These are phyloP conservation scores for Willisornis vidua DNA, from an alignment of 2,113 vertebrate species.

Conservation along the genomic window DNA sequence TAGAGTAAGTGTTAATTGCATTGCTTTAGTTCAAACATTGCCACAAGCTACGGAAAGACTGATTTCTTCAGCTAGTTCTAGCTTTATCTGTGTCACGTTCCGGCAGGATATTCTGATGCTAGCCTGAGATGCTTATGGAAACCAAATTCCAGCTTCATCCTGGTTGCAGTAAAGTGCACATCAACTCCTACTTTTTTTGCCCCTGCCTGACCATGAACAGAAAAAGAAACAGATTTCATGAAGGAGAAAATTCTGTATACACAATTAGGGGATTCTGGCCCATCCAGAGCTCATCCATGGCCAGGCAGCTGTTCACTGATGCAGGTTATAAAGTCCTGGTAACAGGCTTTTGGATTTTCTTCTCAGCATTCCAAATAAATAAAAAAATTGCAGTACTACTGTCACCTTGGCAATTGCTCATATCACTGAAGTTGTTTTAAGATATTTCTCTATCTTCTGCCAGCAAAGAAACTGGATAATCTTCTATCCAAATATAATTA, in stretches of 20 bases:
- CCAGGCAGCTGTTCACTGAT: neutral
- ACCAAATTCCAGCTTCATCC: neutral
- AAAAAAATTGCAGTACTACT: neutral
- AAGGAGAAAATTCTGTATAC: neutral
- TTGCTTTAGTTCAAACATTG: neutral
- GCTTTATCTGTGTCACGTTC: neutral
- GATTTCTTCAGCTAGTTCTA: neutral
- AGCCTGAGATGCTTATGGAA: fast-evolving
- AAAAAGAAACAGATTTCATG: neutral
- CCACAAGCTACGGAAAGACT: neutral
- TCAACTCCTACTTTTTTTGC: neutral
- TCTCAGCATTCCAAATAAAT: neutral
- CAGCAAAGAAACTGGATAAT: neutral
- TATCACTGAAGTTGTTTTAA: neutral
- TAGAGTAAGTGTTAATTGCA: neutral
- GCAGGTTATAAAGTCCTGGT: neutral
- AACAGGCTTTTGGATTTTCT: neutral
- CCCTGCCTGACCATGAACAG: neutral
- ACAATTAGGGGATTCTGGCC: neutral
- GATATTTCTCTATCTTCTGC: neutral
- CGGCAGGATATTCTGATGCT: neutral
- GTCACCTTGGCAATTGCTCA: neutral
- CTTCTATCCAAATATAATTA: neutral
- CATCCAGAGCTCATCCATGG: neutral
- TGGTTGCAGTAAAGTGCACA: neutral